Conservation (phyloP, 2,113 vertebrate genomes). For the Gymnocephalus cernua region DNA sequence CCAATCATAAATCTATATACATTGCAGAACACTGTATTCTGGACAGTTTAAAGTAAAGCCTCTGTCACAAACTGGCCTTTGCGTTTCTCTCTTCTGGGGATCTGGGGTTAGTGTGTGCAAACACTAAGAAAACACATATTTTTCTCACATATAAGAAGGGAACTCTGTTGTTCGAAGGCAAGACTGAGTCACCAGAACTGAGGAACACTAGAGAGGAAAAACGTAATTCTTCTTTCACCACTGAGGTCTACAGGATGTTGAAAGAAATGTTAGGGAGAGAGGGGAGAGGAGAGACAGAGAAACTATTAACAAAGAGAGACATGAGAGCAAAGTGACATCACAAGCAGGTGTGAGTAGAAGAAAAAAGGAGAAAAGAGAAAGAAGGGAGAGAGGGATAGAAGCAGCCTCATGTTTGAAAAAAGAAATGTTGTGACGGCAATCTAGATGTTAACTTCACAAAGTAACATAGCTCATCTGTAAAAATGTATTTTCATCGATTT, state of each 20-base stretch:
- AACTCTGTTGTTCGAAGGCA: constrained; percentile 69
- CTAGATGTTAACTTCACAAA: too few relatives aligned
- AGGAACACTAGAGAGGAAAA: constrained; percentile 48
- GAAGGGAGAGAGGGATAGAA: too few relatives aligned
- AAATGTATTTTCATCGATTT: too few relatives aligned
- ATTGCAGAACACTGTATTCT: neutral
- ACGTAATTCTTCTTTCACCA: constrained; percentile 3
- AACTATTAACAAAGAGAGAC: neutral
- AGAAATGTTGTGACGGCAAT: too few relatives aligned
- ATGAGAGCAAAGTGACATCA: neutral
- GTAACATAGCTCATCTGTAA: too few relatives aligned
- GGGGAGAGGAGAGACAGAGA: neutral
- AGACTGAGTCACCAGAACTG: constrained; percentile 67
- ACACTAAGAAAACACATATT: constrained; percentile 14
- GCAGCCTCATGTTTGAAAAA: too few relatives aligned
- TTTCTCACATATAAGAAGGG: constrained; percentile 32
- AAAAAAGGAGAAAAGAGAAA: too few relatives aligned
- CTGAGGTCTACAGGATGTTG: neutral
- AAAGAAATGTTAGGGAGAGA: neutral
- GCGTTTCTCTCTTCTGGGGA: neutral
- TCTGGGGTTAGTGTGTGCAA: constrained; percentile 2
- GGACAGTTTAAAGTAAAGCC: neutral
- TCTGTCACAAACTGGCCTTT: neutral
- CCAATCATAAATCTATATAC: neutral
- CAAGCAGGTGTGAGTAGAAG: neutral